phyloP scores from a whole-genome alignment of 2,888 invertebrate species.

The Coremacera marginata region DNA sequence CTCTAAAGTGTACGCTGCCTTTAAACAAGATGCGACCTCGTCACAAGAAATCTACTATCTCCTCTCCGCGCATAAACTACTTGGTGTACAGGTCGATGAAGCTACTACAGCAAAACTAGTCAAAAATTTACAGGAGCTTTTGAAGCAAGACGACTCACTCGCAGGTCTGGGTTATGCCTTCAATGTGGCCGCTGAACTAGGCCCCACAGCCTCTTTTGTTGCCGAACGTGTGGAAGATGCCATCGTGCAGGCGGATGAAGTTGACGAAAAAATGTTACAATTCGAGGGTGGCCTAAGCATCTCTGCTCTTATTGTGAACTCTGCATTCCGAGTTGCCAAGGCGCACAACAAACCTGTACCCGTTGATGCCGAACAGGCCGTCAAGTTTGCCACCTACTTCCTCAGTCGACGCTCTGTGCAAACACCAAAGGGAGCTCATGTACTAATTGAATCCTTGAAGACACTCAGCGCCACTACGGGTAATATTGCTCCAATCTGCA shows the following conservation, averaged over 20 bases:
- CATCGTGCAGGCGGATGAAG: conserved; percentile 95
- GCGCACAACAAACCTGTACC: conserved; percentile 77
- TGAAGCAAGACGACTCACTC: conserved; percentile 88
- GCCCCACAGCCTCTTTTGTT: conserved; percentile 74
- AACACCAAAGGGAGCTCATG: conserved; percentile 84
- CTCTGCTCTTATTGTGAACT: conserved; percentile 76
- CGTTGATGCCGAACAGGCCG: conserved; percentile 81
- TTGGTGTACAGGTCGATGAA: conserved; percentile 77
- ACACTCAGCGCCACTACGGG: conserved; percentile 75
- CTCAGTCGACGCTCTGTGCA: conserved; percentile 90
- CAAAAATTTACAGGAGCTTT: conserved; percentile 79
- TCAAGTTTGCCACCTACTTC: conserved; percentile 92
- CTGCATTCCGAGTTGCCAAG: conserved; percentile 74
- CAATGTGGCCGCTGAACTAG: conserved; percentile 82
- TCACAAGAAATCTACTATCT: conserved; percentile 82
- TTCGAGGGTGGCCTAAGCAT: conserved; percentile 92
- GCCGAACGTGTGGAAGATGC: conserved; percentile 89
- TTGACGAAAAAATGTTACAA: conserved; percentile 87
- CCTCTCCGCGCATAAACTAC: conserved; percentile 76
- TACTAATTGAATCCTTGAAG: conserved; percentile 82
- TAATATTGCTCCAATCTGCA: conserved; percentile 85
- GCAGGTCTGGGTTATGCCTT: conserved; percentile 87
- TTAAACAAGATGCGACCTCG: conserved; percentile 78
- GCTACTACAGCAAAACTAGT: conserved; percentile 78
- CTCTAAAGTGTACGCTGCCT: conserved; percentile 71